A percentile compares a stretch with the other conserved stretches of the same genome.
Evolutionary conservation across 2,797 vertebrate species (phyloP).

Genomic region (Agapornis canus): DNA sequence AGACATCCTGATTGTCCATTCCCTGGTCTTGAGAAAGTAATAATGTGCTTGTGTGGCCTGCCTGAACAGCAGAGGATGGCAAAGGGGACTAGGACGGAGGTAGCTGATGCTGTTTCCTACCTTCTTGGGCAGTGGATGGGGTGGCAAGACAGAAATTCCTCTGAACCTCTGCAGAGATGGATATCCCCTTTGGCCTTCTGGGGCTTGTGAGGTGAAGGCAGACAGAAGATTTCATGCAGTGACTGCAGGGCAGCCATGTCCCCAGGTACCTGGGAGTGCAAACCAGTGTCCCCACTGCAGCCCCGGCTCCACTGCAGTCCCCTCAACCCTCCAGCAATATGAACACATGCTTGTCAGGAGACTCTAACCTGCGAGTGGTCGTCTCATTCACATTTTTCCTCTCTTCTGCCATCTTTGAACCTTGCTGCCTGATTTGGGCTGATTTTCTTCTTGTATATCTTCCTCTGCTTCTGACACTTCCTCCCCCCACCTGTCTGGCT

Average conservation of each 20-base stretch:
- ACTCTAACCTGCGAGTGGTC: too few relatives aligned
- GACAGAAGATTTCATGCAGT: neutral
- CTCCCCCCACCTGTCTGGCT: neutral
- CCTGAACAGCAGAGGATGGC: neutral
- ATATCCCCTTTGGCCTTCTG: neutral
- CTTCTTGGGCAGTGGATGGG: neutral
- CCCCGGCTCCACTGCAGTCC: fast-evolving
- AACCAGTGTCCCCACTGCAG: neutral
- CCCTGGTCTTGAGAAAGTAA: neutral
- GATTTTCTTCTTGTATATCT: neutral
- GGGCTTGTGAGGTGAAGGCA: neutral
- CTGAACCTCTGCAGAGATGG: neutral
- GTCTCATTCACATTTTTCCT: neutral
- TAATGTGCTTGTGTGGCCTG: fast-evolving
- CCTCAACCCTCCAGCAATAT: neutral
- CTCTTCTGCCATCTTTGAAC: neutral
- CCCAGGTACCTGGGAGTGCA: neutral
- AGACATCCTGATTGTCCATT: neutral
- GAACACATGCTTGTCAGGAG: neutral
- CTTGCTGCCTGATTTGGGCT: neutral
- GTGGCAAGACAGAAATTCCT: neutral
- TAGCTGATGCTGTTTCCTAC: neutral
- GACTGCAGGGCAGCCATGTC: neutral
- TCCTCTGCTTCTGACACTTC: neutral
- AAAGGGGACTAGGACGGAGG: fast-evolving